Conservation (phyloP, 1,140 invertebrate genomes). For the Calliopsis andreniformis region DNA sequence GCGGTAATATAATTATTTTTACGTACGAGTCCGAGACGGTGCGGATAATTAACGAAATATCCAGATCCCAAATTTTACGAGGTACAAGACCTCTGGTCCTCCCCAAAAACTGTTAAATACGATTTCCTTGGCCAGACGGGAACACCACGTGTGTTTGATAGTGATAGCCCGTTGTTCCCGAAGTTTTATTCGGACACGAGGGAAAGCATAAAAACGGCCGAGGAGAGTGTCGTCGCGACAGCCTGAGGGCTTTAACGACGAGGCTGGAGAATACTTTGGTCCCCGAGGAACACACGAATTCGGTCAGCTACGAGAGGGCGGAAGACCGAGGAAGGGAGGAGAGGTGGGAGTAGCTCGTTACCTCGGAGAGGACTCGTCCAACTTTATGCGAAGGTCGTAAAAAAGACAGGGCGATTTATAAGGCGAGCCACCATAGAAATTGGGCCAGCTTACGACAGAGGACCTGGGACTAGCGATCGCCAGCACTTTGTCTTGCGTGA, state of each 20-base stretch:
- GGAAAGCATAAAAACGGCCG: conserved; percentile 43
- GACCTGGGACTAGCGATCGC: no score
- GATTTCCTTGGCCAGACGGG: conserved; percentile 12
- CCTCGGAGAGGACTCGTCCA: conserved; percentile 36
- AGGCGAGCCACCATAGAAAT: conserved; percentile 57
- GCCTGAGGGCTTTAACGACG: conserved; percentile 34
- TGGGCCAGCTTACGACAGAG: conserved; percentile 60
- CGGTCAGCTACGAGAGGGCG: conserved; percentile 1
- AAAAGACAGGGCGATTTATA: conserved; percentile 60
- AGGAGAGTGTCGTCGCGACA: conserved; percentile 1
- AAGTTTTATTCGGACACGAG: conserved; percentile 16
- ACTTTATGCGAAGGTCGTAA: conserved; percentile 60
- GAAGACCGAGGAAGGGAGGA: conserved; percentile 1
- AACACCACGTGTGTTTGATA: conserved; percentile 12
- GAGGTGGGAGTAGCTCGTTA: conserved; percentile 42
- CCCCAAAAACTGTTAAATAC: conserved; percentile 14
- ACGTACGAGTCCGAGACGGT: background rate
- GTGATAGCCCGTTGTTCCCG: conserved; percentile 15
- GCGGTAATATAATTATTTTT: conserved; percentile 8
- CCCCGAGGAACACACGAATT: conserved; percentile 19
- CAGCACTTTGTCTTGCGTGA: no score
- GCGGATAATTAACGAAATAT: conserved; percentile 18
- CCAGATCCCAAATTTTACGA: conserved; percentile 24
- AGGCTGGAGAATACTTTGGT: conserved; percentile 6
- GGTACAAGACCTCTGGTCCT: background rate